Conservation (phyloP, 2,888 invertebrate species). For the Temnothorax unifasciatus region DNA sequence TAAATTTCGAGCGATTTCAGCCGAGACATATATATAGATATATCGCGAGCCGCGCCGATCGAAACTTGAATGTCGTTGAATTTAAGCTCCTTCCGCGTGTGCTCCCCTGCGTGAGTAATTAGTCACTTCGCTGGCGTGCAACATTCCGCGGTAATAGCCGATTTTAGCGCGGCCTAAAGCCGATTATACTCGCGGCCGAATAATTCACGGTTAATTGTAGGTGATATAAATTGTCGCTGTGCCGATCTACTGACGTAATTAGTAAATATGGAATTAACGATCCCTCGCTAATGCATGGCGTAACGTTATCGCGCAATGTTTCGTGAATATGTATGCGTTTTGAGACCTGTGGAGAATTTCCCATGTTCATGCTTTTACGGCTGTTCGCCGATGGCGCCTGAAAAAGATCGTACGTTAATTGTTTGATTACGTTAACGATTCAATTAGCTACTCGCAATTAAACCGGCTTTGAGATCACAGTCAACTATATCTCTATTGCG, state of each 20-base stretch:
- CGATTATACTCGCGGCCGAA: constrained; percentile 48
- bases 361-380: constrained; percentile 43
- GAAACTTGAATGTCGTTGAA: constrained; percentile 40
- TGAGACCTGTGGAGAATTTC: constrained; percentile 42
- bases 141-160: constrained; percentile 51
- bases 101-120: constrained; percentile 36
- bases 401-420: constrained; percentile 50
- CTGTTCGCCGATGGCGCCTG: constrained; percentile 12
- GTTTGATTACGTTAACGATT: constrained; percentile 53
- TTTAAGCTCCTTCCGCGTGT: constrained; percentile 25
- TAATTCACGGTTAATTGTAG: constrained; percentile 56
- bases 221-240: constrained; percentile 53
- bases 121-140: constrained; percentile 37
- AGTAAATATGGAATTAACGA: constrained; percentile 55
- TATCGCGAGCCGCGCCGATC: constrained; percentile 23
- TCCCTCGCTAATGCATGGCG: constrained; percentile 40
- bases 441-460: constrained; percentile 44
- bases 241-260: constrained; percentile 60
- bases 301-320: constrained; percentile 24
- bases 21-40: neutral
- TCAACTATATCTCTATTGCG: constrained; percentile 22
- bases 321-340: constrained; percentile 47
- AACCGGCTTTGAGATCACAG: constrained; percentile 31
- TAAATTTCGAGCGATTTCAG: neutral
- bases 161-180: constrained; percentile 56